Evolutionary conservation across 2,888 invertebrate species (phyloP).

Genomic region (Epinotia bilunana): DNA sequence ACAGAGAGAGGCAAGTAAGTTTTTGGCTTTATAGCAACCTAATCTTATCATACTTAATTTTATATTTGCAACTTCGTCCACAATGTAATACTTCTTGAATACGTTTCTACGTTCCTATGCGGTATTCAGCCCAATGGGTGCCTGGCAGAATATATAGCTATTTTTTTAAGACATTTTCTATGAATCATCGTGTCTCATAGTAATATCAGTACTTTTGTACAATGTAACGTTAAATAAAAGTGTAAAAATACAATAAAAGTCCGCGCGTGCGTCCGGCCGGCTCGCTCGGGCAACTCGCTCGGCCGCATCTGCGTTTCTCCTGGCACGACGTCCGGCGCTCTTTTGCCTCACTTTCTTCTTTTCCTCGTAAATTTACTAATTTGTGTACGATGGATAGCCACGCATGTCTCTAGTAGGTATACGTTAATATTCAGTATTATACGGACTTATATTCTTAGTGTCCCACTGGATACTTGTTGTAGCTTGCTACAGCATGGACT

Average conservation of each 20-base stretch:
- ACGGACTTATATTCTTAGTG: no score
- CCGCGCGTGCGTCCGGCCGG: constrained; percentile 44
- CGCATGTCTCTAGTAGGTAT: neutral
- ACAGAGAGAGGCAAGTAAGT: no score
- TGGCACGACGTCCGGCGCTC: constrained; percentile 19
- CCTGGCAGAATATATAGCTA: no score
- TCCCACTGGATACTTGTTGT: neutral
- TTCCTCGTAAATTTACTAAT: constrained; percentile 38
- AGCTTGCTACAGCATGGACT: neutral
- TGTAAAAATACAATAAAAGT: constrained; percentile 12
- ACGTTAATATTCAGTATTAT: neutral
- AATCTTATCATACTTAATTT: no score
- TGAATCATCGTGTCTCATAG: no score
- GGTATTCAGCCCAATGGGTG: no score
- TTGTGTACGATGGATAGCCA: constrained; percentile 1
- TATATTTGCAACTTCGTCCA: no score
- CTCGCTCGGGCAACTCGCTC: constrained; percentile 34
- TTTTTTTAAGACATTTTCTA: no score
- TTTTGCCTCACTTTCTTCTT: constrained; percentile 43
- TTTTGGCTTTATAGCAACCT: no score
- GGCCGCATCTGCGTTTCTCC: constrained; percentile 43
- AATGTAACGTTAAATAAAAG: neutral
- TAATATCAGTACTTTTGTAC: no score
- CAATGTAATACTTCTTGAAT: no score
- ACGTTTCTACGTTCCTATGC: no score